Base-by-base conservation (phyloP, 1,140 invertebrate species). In the Leptonema lineaticorne region DNA sequence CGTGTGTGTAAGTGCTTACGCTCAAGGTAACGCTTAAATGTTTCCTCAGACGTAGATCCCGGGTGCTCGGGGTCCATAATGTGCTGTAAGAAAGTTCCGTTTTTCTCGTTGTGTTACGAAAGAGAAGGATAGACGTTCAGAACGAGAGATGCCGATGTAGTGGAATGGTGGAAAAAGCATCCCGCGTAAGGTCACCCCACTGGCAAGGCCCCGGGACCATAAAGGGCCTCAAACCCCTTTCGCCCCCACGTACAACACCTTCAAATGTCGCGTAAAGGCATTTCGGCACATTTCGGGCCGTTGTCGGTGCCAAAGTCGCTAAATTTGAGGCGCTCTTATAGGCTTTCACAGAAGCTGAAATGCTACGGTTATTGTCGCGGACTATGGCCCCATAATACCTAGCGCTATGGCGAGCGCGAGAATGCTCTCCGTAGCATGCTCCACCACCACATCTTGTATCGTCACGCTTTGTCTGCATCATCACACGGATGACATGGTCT, bases 201-300 rank as follows among this genome's bases (percentile, higher is more conserved):
- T 77, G 76, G 74, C 77, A 75, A 77, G 78, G 78, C 80, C 78
- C 76, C 74, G 75, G 74, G 78, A 77, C 75, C 75, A 77, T 76
- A 77, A 77, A 76, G 41, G 80, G 41, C 33, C 22, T 16, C 14
- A 27, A 8, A 14, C 41, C 18, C 22, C 72, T 62, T 73, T 75
- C 75, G 76, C 77, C 77, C 75, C 76, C 75, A 78, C 78, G 79
- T 79, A 78, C 77, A 67, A 58, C 64, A 67, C 64, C 56, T 64
- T 67, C 59, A 60, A 71, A 60, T 63, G 65, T 50, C 65, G 66
- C 69, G 53, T 71, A 71, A 68, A 71, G 67, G 50, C 70, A 65
- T 66, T 57, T 46, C 29, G 66, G 63, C 60, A 60, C 69, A 68
- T 68, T 68, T 37, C 63, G 63, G 64, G 70, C 64, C 68, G 57